Evolutionary conservation across 2,113 vertebrate species (phyloP).

Genomic region (Hylia prasina): DNA sequence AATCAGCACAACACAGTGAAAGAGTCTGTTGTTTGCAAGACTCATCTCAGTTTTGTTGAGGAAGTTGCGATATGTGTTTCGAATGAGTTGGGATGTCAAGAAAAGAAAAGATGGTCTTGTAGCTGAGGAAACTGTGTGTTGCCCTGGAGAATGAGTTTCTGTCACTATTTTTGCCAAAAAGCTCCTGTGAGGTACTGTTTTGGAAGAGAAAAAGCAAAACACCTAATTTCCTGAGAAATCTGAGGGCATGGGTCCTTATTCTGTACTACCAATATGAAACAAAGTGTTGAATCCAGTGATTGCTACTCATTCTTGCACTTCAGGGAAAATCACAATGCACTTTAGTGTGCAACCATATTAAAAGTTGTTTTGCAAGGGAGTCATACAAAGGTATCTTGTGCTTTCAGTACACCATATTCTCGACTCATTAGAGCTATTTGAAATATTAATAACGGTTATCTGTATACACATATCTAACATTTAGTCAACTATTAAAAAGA

Average conservation of each 20-base stretch:
- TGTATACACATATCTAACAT: neutral
- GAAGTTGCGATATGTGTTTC: conserved; percentile 12
- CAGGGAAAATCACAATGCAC: neutral
- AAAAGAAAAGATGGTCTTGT: conserved; percentile 22
- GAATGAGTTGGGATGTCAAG: conserved; percentile 20
- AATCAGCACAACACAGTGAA: conserved; percentile 32
- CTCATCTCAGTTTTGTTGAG: conserved; percentile 26
- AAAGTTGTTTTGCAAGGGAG: neutral
- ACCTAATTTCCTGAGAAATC: neutral
- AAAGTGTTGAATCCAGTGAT: neutral
- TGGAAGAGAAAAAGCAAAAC: neutral
- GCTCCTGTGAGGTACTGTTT: neutral
- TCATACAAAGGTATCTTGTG: neutral
- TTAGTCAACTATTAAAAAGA: neutral
- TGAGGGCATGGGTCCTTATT: neutral
- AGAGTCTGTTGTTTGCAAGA: conserved; percentile 48
- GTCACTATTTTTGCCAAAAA: neutral
- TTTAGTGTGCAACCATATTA: neutral
- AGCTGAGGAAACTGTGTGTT: conserved; percentile 20
- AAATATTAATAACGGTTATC: neutral
- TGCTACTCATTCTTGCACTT: neutral
- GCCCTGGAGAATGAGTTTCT: neutral
- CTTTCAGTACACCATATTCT: neutral
- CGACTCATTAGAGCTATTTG: neutral
- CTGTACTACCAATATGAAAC: neutral